Base-by-base conservation (phyloP, 2,888 invertebrate genomes). In the Drosophila melanosoma region DNA sequence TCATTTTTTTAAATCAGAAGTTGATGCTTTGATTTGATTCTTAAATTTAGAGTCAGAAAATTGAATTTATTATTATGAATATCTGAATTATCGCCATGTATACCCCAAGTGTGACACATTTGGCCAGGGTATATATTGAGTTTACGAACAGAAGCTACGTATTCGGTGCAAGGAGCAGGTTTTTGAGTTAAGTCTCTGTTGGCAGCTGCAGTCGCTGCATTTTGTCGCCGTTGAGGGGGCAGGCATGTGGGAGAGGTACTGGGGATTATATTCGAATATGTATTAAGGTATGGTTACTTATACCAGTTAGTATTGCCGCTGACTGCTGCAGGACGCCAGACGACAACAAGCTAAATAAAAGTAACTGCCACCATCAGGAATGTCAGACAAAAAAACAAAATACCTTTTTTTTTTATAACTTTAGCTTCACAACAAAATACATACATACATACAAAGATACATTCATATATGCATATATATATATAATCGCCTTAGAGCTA, bases 131-230 rank as follows among this genome's bases (percentile, higher is more conserved):
- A 17, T 2, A 6, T n/a, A 35, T 35, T 51, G 59, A 35, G 49
- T 70, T 49, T 42, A 36, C 49, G 59, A 70, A 68, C 70, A 63
- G 71, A 61, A 70, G 61, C 60, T 56, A 64, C 45, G 53, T 78
- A 68, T 82, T 82, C 81, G 77, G 64, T 36, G 59, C 70, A 69
- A 89, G 88, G 85, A 85, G 80, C 85, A 85, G 85, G 85, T 85
- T 83, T 83, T 63, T 59, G 66, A 74, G n/a, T 79, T 69, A 54
- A 63, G 59, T 45, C 57, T 74, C 58, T 38, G 51, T 56, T 56
- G 56, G 40, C 45, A 45, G 45, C 53, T 54, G 56, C 52, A 53
- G 52, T 48, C n/a, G 57, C 53, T 63, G 74, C 53, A 38, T 51
- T 59, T 64, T 64, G 77, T 57, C 74, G 81, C 72, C 69, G 82